Percentiles rank a stretch among this genome's conserved stretches.
Conservation (phyloP, 2,113 vertebrate genomes). For the Pogonocichla stellata region DNA sequence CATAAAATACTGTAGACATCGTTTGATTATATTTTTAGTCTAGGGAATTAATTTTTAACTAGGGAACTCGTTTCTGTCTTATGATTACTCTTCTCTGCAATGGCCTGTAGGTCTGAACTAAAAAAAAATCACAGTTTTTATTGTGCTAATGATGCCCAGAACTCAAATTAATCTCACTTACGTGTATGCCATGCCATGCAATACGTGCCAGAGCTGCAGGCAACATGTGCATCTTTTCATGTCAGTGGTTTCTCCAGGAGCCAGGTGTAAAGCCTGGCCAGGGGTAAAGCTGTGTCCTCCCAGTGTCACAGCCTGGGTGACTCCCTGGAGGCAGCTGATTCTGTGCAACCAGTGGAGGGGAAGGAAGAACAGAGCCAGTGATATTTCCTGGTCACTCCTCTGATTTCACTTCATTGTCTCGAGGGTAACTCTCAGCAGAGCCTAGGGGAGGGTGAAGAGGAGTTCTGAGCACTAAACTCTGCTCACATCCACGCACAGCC, state of each 20-base stretch:
- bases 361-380: background rate
- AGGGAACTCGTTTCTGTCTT: conserved; percentile 45
- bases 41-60: conserved; percentile 67
- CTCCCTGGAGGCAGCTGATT: background rate
- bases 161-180: conserved; percentile 55
- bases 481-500: background rate
- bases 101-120: conserved; percentile 60
- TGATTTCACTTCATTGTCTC: background rate
- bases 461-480: background rate
- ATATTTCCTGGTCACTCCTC: background rate
- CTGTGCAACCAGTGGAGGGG: background rate
- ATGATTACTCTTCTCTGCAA: conserved; percentile 35
- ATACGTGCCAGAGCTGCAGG: background rate
- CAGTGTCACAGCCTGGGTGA: background rate
- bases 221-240: background rate
- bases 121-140: conserved; percentile 61
- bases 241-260: background rate
- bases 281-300: background rate
- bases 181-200: conserved; percentile 19
- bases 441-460: background rate
- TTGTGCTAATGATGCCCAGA: conserved; percentile 62
- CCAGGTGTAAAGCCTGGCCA: background rate
- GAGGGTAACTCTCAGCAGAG: background rate
- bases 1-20: conserved; percentile 57
- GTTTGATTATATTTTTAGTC: conserved; percentile 69